A percentile compares a stretch with the other conserved stretches of the same genome.
Conservation (phyloP, 2,113 vertebrate genomes). For the Romanogobio albipinnatus region DNA sequence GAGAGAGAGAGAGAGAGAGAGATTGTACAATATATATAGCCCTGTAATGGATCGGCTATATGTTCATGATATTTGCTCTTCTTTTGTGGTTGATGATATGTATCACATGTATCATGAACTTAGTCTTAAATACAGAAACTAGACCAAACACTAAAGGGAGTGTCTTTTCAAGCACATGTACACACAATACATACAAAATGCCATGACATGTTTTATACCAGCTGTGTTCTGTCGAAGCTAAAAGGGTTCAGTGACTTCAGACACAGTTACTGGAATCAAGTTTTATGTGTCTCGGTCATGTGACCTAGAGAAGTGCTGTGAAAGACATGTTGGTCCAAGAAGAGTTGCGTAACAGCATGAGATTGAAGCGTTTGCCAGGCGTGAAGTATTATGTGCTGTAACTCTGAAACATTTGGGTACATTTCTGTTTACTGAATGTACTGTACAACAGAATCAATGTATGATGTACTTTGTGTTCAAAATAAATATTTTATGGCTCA, state of each 20-base stretch:
- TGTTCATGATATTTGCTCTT: neutral
- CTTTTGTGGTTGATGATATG: neutral
- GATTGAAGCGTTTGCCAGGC: neutral
- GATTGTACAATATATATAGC: no score
- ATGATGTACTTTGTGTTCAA: neutral
- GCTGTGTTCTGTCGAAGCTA: neutral
- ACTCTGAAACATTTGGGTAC: neutral
- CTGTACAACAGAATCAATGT: neutral
- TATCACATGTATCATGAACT: neutral
- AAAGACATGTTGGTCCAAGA: neutral
- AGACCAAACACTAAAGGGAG: neutral
- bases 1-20: no score
- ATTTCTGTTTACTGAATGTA: neutral
- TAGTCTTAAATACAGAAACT: neutral
- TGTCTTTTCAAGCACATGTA: neutral
- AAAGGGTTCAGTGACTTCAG: neutral
- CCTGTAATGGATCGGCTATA: neutral
- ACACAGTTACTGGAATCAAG: neutral
- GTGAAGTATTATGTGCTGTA: neutral
- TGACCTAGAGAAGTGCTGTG: neutral
- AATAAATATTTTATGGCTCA: neutral
- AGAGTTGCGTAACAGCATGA: neutral
- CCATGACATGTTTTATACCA: neutral
- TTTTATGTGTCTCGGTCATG: neutral
- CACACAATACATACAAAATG: neutral